Conservation (phyloP, 2,888 invertebrate species). For the Dicycla oo region DNA sequence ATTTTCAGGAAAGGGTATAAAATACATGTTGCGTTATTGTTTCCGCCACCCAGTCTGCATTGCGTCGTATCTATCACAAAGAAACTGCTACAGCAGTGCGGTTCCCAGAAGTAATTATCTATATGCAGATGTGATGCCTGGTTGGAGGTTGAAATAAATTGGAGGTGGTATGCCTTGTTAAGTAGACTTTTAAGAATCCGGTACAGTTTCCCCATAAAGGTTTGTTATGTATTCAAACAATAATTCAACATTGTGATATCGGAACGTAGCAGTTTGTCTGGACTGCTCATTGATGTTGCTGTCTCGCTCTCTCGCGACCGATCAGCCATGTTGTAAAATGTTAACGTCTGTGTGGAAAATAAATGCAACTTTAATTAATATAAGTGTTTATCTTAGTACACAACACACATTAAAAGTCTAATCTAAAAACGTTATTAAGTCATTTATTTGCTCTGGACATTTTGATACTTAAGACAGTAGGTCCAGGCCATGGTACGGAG, state of each 20-base stretch:
- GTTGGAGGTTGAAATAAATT: not conserved
- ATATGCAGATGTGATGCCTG: slow-evolving; percentile 1
- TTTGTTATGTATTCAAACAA: not conserved
- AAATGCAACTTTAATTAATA: no score
- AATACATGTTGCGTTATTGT: slow-evolving; percentile 1
- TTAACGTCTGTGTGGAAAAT: no score
- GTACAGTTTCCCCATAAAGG: not conserved
- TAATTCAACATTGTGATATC: no score
- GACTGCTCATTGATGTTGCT: no score
- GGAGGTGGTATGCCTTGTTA: not conserved
- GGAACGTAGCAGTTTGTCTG: no score
- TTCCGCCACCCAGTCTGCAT: slow-evolving; percentile 2
- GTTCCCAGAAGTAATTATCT: not conserved
- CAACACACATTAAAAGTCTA: not conserved
- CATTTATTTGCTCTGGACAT: no score
- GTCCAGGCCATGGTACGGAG: no score
- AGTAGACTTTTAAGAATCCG: not conserved
- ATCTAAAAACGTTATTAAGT: not conserved
- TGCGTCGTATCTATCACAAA: slow-evolving; percentile 32
- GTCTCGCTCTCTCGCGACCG: no score
- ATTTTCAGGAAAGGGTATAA: not conserved
- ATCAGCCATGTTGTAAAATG: no score
- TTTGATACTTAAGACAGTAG: no score
- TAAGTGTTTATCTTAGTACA: no score
- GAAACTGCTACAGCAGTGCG: slow-evolving; percentile 6